These are phyloP conservation scores for Caenorhabditis japonica DNA, from an alignment of 2,888 invertebrate species.

Conservation along the genomic window DNA sequence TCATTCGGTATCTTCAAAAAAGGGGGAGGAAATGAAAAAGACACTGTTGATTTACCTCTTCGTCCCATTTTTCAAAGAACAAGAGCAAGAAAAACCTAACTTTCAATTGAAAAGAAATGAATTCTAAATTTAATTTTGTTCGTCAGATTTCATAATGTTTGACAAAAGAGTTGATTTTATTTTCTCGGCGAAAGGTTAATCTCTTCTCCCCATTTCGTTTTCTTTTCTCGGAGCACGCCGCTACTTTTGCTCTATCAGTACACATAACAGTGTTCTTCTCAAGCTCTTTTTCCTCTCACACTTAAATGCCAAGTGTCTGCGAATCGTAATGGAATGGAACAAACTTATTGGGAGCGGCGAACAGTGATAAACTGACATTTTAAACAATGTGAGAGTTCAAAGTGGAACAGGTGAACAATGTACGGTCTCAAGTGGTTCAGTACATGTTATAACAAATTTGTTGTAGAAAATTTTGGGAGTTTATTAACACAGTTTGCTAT, in stretches of 20 bases:
- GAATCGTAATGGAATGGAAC: too few relatives aligned
- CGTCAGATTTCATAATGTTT: conserved; percentile 11
- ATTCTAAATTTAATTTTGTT: too few relatives aligned
- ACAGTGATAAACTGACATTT: conserved; percentile 17
- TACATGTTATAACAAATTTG: too few relatives aligned
- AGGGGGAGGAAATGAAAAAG: neutral
- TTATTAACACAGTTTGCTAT: too few relatives aligned
- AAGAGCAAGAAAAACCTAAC: too few relatives aligned
- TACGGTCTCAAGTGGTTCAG: too few relatives aligned
- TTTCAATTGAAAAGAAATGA: too few relatives aligned
- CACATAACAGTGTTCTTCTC: conserved; percentile 50
- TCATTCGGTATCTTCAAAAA: conserved; percentile 25
- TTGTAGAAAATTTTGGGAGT: too few relatives aligned
- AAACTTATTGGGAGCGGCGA: neutral
- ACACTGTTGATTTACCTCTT: conserved; percentile 5
- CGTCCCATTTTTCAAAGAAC: conserved; percentile 1
- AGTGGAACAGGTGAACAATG: too few relatives aligned
- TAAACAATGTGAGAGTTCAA: too few relatives aligned
- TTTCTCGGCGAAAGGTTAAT: conserved; percentile 28
- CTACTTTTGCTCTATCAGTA: conserved; percentile 28
- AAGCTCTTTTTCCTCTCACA: too few relatives aligned
- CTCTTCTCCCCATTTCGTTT: conserved; percentile 26
- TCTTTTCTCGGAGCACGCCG: neutral
- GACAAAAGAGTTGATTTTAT: conserved; percentile 36
- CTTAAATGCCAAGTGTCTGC: conserved; percentile 15